phyloP scores from a whole-genome alignment of 2,113 vertebrate genomes.

The Peromyscus californicus region DNA sequence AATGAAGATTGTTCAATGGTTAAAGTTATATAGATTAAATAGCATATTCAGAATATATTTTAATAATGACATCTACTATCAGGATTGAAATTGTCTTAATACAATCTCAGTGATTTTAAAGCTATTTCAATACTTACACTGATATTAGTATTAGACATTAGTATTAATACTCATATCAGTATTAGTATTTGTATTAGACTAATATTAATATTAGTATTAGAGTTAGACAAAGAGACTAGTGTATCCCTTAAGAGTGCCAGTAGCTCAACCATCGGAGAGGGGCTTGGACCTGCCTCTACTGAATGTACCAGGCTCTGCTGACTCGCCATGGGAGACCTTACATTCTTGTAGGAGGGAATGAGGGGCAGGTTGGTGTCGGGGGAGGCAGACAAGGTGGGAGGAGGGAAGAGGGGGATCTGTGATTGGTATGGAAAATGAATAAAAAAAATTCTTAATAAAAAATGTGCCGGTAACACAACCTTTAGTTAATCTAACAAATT shows the following conservation, averaged over 20 bases:
- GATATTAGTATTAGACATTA: background rate
- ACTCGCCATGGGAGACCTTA: too few species aligned
- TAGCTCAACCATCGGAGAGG: too few species aligned
- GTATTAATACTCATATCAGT: background rate
- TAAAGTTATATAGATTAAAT: conserved; percentile 50
- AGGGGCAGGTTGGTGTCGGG: too few species aligned
- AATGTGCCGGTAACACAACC: background rate
- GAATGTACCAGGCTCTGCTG: too few species aligned
- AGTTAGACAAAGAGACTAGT: background rate
- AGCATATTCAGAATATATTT: conserved; percentile 1
- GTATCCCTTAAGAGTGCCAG: background rate
- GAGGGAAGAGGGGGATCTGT: too few species aligned
- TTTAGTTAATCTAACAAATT: background rate
- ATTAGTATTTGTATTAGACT: background rate
- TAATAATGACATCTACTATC: background rate
- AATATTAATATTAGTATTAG: background rate
- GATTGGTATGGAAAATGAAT: too few species aligned
- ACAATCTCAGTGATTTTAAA: conserved; percentile 56
- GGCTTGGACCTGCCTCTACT: too few species aligned
- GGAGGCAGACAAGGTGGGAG: too few species aligned
- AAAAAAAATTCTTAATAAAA: too few species aligned
- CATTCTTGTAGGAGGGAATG: too few species aligned
- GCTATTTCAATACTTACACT: background rate
- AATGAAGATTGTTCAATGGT: conserved; percentile 23
- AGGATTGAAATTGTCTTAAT: conserved; percentile 2